These are phyloP conservation scores for Amitus sp. DNA, from an alignment of 2,888 invertebrate genomes.

Conservation along the genomic window DNA sequence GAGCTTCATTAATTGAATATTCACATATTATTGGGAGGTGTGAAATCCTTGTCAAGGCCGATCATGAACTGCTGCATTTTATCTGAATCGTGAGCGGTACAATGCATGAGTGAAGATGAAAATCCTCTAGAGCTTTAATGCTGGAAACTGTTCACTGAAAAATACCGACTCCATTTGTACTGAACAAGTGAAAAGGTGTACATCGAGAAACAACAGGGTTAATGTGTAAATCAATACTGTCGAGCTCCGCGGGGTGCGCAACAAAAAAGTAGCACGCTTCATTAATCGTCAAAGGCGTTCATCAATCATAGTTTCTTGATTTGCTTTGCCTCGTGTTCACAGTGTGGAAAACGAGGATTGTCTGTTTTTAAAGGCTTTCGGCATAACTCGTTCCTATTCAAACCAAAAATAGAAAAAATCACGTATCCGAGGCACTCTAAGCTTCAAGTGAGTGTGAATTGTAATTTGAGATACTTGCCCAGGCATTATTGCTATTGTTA, in stretches of 20 bases:
- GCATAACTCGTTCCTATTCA: too few relatives aligned
- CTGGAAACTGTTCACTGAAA: too few relatives aligned
- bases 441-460: slow-evolving; percentile 6
- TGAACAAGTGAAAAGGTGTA: neutral
- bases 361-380: slow-evolving; percentile 2
- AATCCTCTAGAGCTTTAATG: too few relatives aligned
- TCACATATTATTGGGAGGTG: too few relatives aligned
- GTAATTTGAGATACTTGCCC: slow-evolving; percentile 8
- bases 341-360: slow-evolving; percentile 5
- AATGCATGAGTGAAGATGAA: too few relatives aligned
- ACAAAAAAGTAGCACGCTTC: slow-evolving; percentile 13
- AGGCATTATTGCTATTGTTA: slow-evolving; percentile 9
- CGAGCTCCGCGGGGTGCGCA: neutral
- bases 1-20: too few relatives aligned
- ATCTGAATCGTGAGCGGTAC: too few relatives aligned
- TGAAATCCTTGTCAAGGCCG: too few relatives aligned
- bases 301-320: slow-evolving; percentile 5
- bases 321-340: neutral
- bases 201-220: neutral
- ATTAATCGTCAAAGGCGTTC: slow-evolving; percentile 16
- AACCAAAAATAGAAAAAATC: neutral
- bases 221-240: neutral
- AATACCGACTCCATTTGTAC: neutral
- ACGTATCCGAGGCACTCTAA: slow-evolving; percentile 5
- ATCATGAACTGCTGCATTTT: too few relatives aligned